Conservation (phyloP, 1,140 invertebrate genomes). For the Drosophila nigromelanica region DNA sequence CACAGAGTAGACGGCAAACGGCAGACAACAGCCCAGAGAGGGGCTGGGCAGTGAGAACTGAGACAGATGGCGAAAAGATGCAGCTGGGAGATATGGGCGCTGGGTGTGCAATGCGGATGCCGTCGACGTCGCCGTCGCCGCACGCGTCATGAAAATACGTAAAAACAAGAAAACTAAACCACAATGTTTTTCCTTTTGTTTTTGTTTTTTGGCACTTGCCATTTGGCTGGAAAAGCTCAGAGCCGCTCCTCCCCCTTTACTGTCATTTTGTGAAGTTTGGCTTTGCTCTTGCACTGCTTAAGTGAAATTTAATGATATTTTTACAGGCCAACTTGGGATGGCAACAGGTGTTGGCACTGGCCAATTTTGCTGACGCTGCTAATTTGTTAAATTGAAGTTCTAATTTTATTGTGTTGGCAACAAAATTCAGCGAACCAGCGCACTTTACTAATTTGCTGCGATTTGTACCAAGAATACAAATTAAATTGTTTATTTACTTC, state of each 20-base stretch:
- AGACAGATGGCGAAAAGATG: conserved; percentile 35
- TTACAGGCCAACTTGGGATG: conserved; percentile 37
- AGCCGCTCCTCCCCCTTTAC: conserved; percentile 1
- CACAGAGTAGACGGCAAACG: background rate
- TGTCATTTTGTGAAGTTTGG: conserved; percentile 33
- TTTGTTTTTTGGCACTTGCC: conserved; percentile 65
- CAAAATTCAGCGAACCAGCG: conserved; percentile 4
- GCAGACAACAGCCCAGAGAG: conserved; percentile 25
- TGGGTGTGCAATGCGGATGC: conserved; percentile 31
- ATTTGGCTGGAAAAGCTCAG: conserved; percentile 26
- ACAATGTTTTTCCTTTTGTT: conserved; percentile 13
- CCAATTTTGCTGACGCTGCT: conserved; percentile 40
- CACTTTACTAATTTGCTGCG: too few relatives aligned
- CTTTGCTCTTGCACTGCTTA: conserved; percentile 55
- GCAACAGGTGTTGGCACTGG: conserved; percentile 65
- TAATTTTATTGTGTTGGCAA: conserved; percentile 54
- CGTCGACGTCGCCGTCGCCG: conserved; percentile 21
- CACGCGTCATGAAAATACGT: conserved; percentile 45
- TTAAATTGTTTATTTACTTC: too few relatives aligned
- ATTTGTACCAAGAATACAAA: too few relatives aligned
- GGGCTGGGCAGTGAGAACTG: background rate
- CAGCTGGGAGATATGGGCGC: conserved; percentile 33
- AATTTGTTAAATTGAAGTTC: conserved; percentile 66
- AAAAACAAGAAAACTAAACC: conserved; percentile 66
- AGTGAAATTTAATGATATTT: conserved; percentile 78